phyloP scores from a whole-genome alignment of 2,113 vertebrate genomes.

The Dolichotis patagonum region DNA sequence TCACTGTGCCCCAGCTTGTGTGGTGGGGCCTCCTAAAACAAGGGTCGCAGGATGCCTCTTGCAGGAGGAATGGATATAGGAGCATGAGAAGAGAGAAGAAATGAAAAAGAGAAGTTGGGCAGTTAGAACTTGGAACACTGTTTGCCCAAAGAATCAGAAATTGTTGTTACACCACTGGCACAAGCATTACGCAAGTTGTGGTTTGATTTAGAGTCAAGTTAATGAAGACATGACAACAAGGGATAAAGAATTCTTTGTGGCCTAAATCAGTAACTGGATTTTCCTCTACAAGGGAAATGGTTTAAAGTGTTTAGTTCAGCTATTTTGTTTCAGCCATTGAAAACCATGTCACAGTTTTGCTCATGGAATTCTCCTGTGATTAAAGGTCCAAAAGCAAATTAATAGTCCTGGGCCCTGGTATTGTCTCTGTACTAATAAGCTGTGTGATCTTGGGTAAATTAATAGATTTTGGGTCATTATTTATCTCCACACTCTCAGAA shows the following conservation, averaged over 20 bases:
- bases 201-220: background rate
- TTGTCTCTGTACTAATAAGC: background rate
- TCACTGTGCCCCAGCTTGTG: background rate
- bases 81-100: background rate
- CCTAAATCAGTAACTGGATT: background rate
- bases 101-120: background rate
- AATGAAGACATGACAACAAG: background rate
- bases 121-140: background rate
- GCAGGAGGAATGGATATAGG: background rate
- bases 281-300: background rate
- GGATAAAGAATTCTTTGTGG: background rate
- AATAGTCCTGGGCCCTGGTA: background rate
- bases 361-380: conserved; percentile 4
- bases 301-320: background rate
- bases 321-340: conserved; percentile 35
- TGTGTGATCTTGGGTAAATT: conserved; percentile 7
- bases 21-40: background rate
- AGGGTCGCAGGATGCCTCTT: background rate
- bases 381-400: conserved; percentile 52
- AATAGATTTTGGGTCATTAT: conserved; percentile 12
- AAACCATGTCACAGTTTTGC: conserved; percentile 63
- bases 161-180: background rate
- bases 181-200: background rate
- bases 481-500: background rate
- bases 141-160: background rate